Evolutionary conservation across 2,888 invertebrate genomes (phyloP).

Genomic region (Hololepta plana): DNA sequence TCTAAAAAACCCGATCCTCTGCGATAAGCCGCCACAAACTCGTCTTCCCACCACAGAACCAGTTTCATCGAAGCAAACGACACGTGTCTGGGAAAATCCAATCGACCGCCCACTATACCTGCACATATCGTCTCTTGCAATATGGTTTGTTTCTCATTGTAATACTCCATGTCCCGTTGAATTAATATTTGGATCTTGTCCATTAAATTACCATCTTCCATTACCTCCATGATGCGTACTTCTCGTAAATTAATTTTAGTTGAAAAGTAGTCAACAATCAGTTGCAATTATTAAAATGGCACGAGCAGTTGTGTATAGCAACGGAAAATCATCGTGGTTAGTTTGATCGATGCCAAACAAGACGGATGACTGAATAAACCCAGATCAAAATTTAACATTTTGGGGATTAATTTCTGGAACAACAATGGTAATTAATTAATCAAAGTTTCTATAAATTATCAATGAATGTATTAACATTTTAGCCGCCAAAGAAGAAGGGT

Average conservation of each 20-base stretch:
- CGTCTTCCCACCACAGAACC: constrained; percentile 75
- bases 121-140: constrained; percentile 61
- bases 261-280: too few species aligned
- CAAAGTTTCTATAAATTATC: too few species aligned
- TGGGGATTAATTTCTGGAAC: too few species aligned
- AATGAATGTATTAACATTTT: constrained; percentile 8
- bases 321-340: too few species aligned
- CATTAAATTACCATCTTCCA: constrained; percentile 82
- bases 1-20: constrained; percentile 36
- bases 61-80: constrained; percentile 72
- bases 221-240: constrained; percentile 50
- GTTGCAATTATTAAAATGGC: too few species aligned
- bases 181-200: constrained; percentile 67
- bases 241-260: constrained; percentile 5
- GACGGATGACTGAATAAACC: too few species aligned
- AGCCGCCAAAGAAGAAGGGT: constrained; percentile 13
- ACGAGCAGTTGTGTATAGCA: too few species aligned
- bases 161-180: constrained; percentile 68
- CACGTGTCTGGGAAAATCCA: constrained; percentile 69
- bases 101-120: constrained; percentile 61
- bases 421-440: too few species aligned
- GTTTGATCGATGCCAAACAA: too few species aligned
- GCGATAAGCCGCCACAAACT: constrained; percentile 58
- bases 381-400: too few species aligned
- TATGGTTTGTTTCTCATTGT: constrained; percentile 47